These are phyloP conservation scores for Falco punctatus DNA, from an alignment of 2,113 vertebrate species.

Conservation along the genomic window DNA sequence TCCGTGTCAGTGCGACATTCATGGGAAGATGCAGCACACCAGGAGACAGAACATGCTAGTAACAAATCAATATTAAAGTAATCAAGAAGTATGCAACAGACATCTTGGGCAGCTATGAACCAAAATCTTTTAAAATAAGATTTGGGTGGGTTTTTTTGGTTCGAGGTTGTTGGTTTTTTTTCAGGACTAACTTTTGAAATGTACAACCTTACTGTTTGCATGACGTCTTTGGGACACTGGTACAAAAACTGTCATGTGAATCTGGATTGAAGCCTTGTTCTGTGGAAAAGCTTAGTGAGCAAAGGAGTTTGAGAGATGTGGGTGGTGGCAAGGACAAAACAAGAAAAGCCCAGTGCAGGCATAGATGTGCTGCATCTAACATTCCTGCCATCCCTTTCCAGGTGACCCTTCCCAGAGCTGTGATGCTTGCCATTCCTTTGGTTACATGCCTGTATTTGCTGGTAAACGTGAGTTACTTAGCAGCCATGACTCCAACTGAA, in stretches of 20 bases:
- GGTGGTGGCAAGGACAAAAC: not conserved
- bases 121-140: not conserved
- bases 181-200: not conserved
- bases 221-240: not conserved
- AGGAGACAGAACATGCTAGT: not conserved
- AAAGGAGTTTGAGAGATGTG: not conserved
- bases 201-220: not conserved
- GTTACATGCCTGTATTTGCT: slow-evolving; percentile 87
- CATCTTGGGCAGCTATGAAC: not conserved
- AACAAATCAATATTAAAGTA: not conserved
- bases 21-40: not conserved
- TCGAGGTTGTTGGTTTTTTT: not conserved
- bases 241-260: not conserved
- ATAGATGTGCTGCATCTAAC: not conserved
- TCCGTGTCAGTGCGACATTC: not conserved
- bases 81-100: not conserved
- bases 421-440: slow-evolving; percentile 86
- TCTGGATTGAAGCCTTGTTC: not conserved
- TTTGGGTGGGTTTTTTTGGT: not conserved
- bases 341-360: not conserved
- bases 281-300: not conserved
- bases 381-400: slow-evolving; percentile 34
- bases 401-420: slow-evolving; percentile 86
- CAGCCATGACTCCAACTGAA: slow-evolving; percentile 84
- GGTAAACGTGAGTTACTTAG: slow-evolving; percentile 90